phyloP scores from a whole-genome alignment of 2,113 vertebrate species.

The Scatophagus argus region DNA sequence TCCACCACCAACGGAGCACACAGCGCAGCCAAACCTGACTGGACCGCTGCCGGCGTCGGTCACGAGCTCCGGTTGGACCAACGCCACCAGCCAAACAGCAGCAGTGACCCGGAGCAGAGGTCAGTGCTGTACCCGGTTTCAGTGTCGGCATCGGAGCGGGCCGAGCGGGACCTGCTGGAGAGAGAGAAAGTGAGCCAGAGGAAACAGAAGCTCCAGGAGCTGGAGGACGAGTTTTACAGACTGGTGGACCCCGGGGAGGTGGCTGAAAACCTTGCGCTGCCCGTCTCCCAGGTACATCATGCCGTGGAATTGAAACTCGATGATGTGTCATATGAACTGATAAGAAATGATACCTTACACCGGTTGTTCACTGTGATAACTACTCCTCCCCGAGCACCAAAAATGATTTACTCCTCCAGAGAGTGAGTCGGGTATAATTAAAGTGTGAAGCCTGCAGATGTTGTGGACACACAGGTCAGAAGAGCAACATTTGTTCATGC shows the following conservation, averaged over 20 bases:
- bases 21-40: conserved; percentile 35
- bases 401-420: conserved; percentile 12
- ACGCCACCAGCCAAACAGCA: conserved; percentile 49
- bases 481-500: conserved; percentile 19
- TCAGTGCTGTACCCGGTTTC: conserved; percentile 34
- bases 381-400: background rate
- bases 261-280: conserved; percentile 89
- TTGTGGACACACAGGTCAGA: conserved; percentile 10
- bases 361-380: background rate
- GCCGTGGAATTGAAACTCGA: background rate
- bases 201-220: conserved; percentile 95
- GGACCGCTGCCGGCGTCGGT: background rate
- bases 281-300: conserved; percentile 74
- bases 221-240: conserved; percentile 95
- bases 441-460: background rate
- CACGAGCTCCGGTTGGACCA: conserved; percentile 67
- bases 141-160: conserved; percentile 76
- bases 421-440: conserved; percentile 23
- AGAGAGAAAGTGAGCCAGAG: conserved; percentile 93
- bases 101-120: conserved; percentile 62
- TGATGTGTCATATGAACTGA: background rate
- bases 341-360: background rate
- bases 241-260: conserved; percentile 93
- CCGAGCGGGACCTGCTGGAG: conserved; percentile 85
- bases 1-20: conserved; percentile 39